Evolutionary conservation across 1,140 invertebrate species (phyloP), one percentile per base, ranked within the genome.

Genomic region (Macrotrachela quadricornifera): DNA sequence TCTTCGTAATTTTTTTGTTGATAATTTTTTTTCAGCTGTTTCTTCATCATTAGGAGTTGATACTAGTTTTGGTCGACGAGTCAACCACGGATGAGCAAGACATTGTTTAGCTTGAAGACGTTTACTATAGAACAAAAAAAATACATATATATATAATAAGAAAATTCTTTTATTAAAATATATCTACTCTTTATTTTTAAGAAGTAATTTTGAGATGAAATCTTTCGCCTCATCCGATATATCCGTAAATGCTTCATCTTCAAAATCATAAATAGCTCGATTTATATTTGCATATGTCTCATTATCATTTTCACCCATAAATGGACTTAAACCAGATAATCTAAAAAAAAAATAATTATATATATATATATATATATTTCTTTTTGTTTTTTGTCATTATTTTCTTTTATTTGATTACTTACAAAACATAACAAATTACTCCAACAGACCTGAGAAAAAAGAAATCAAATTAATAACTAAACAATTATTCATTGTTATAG

Each of bases 251-350:
- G 84, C 82, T 66, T 88, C 82, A 59, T 88, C 85, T 56, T 86
- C 82, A 63, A 85, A 88, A 67, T 90, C 83, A 65, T 80, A 91
- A 57, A 81, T 79, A 1, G 80, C 82, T 57, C 77, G 72, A 0
- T 81, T 85, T 12, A 94, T 86, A 66, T 92, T 94, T 1, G 84
- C 83, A 84, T 91, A 90, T 12, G 91, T 96, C 71, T 95, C 85
- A 55, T 85, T 77, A 67, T 96, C 90, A 49, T 80, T 88, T 63
- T 92, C 85, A 10, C 90, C 91, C 84, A 95, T 90, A 71, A 97
- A 96, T 15, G 91, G 91, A 21, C 90, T 95, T 41, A 97, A 72
- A 37, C 91, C 91, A 14, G 88, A 95, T 59, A 97, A 73, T 61
- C 90, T 95, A 55, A 36, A 15, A 50, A 13, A 2, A 36, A 38